Base-by-base conservation (phyloP, 2,113 vertebrate genomes). In the Tricholaema leucomelas region DNA sequence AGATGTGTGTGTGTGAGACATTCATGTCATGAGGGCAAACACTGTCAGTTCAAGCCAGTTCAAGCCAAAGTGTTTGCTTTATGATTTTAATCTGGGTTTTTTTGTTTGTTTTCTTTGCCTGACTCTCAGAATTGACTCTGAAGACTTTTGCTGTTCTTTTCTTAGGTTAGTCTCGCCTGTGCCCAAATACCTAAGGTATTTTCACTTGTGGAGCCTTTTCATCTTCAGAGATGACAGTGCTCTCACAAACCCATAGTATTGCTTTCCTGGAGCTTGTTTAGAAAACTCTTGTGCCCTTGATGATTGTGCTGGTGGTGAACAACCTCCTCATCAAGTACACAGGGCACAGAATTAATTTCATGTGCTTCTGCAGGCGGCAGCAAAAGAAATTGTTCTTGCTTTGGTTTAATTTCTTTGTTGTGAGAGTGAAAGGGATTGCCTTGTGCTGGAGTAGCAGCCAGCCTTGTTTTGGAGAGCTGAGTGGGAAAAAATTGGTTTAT, bases 401-500 rank as follows among this genome's bases (percentile, higher is more conserved):
- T 84, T 65, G 9, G 17, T 74, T 77, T 71, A 19, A 52, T 58
- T 42, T n/a, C 7, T 59, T 78, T 69, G 13, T 33, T 52, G 25
- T 65, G 42, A 81, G 35, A 61, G 31, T 69, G 35, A 86, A 85
- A 84, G 23, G 19, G n/a, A 66, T 16, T 13, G 3, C 15, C 10
- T 74, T 27, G 17, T n/a, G 38, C 4, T 52, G 28, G 46, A 38
- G 65, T 27, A 59, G 48, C 46, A 77, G 33, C 50, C 33, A 66
- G 25, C 52, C 46, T 78, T 83, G 13, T 13, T 66, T 46, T 52
- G 64, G 81, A 88, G 54, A 19, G 23, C 24, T 61, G 3, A 7
- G 27, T 3, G 2, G 55, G 40, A 30, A 6, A 13, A 10, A 27
- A 0, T 2, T 23, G 14, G 3, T 35, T 64, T 19, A 60, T 13